Evolutionary conservation across 2,797 vertebrate genomes (phyloP), one percentile per base, ranked within the genome.

Genomic region (Sebastiscus albofasciatus): DNA sequence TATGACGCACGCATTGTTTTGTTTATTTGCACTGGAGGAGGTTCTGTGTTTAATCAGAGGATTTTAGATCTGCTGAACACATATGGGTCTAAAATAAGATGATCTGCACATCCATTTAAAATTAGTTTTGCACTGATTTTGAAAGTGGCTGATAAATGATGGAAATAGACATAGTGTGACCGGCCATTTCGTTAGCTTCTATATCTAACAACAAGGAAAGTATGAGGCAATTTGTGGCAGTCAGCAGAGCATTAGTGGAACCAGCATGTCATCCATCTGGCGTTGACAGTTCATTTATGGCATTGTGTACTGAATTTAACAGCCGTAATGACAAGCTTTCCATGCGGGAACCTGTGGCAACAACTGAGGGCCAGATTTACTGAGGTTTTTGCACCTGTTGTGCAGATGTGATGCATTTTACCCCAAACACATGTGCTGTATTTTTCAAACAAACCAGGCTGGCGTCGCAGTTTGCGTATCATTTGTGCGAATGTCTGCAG

Each of bases 251-350:
- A 4, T 82, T 70, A 71, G 54, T 27, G 68, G 39, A n/a, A 54
- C 66, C 46, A 29, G 13, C 11, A 4, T 73, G 72, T 80, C 83
- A 75, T 85, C 83, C 75, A 80, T 90, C 75, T 85, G 77, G 29
- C 77, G 46, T 18, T 74, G 70, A 79, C 85, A 88, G 71, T 83
- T 84, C 55, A 77, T 90, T 85, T 89, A 79, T 72, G 26, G 24
- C 52, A 24, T 34, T 59, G 81, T 80, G 49, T 82, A 81, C 70
- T 14, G 18, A 39, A 73, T 75, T 68, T 73, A 88, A 88, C 79
- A 80, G 34, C 72, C 61, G 55, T 60, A 58, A 85, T 85, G 55
- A 72, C 49, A 69, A 42, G 33, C 55, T 68, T 79, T 56, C 49
- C 29, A 24, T 42, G 24, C 29, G 34, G 10, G 8, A 6, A 14